These are phyloP conservation scores for Oreortyx pictus DNA, from an alignment of 2,797 vertebrate genomes.

Conservation along the genomic window DNA sequence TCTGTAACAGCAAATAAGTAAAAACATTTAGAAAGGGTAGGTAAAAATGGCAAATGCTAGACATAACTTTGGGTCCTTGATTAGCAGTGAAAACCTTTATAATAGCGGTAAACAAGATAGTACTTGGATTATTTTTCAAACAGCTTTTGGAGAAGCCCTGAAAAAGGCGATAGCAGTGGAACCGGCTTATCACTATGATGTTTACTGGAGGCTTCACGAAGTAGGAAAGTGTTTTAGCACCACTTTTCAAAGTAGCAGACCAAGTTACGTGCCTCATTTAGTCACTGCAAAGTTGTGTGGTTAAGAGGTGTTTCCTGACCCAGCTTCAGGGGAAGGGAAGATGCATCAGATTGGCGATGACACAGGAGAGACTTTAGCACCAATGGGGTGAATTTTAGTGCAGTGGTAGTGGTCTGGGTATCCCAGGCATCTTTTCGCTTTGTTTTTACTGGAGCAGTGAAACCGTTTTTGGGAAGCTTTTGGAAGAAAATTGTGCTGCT, in stretches of 20 bases:
- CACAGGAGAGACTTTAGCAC: neutral
- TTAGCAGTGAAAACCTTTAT: neutral
- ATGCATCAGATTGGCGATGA: neutral
- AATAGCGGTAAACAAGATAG: neutral
- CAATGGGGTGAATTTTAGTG: neutral
- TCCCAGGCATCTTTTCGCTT: neutral
- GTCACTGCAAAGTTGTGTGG: slow-evolving; percentile 12
- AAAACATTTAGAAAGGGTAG: neutral
- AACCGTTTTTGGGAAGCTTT: neutral
- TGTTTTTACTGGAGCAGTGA: neutral
- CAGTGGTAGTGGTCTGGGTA: neutral
- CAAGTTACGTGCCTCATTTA: neutral
- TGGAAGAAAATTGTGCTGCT: neutral
- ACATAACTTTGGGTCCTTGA: neutral
- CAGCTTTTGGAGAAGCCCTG: neutral
- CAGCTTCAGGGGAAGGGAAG: neutral
- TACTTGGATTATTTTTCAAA: neutral
- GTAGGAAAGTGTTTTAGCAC: neutral
- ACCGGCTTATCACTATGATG: neutral
- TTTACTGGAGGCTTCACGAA: neutral
- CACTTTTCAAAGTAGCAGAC: neutral
- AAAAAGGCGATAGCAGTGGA: neutral
- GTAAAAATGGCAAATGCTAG: neutral
- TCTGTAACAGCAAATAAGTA: neutral
- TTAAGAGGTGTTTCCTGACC: slow-evolving; percentile 33